Conservation (phyloP, 2,888 invertebrate genomes). For the Allophyes oxyacanthae region DNA sequence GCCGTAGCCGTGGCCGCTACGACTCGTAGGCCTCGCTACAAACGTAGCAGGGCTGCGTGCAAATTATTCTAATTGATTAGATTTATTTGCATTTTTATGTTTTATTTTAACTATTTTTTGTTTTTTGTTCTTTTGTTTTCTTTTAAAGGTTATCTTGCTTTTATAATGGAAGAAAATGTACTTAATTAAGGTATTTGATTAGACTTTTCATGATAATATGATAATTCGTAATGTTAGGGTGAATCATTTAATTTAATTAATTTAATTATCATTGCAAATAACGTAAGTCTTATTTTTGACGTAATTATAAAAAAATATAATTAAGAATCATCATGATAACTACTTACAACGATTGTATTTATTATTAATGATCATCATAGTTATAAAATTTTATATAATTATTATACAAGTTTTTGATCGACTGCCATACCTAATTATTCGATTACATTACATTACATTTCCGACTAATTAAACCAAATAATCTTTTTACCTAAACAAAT, state of each 20-base stretch:
- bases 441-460: no score
- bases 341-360: no score
- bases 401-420: no score
- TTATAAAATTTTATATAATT: no score
- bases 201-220: not conserved
- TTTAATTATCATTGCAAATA: no score
- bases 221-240: no score
- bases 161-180: not conserved
- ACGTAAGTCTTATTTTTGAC: no score
- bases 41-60: slow-evolving; percentile 64
- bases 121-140: not conserved
- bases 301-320: no score
- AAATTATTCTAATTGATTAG: slow-evolving; percentile 57
- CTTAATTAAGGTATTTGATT: not conserved
- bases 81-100: slow-evolving; percentile 41
- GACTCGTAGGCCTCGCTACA: slow-evolving; percentile 70
- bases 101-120: slow-evolving; percentile 1
- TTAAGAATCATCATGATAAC: no score
- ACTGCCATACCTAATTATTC: no score
- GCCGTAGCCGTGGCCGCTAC: slow-evolving; percentile 71
- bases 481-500: not conserved
- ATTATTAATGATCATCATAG: no score
- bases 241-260: no score
- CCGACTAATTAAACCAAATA: not conserved
- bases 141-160: not conserved